Conservation (phyloP, 2,888 invertebrate genomes). For the Campaea margaritaria region DNA sequence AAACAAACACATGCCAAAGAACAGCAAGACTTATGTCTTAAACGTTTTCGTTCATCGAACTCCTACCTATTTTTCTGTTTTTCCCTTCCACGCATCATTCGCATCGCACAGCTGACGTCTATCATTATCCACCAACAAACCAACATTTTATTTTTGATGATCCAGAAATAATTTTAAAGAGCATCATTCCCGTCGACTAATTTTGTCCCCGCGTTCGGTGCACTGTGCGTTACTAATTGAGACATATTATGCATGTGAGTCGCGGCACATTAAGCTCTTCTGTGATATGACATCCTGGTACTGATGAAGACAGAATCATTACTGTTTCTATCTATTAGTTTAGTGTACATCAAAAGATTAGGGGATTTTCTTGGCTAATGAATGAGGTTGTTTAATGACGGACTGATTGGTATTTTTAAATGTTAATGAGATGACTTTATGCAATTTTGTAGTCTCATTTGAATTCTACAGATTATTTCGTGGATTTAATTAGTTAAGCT, state of each 20-base stretch:
- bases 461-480: not conserved
- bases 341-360: slow-evolving; percentile 28
- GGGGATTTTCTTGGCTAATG: slow-evolving; percentile 23
- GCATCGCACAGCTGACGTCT: slow-evolving; percentile 10
- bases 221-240: slow-evolving; percentile 73
- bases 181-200: slow-evolving; percentile 46
- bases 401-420: slow-evolving; percentile 22
- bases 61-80: not conserved
- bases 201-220: slow-evolving; percentile 60
- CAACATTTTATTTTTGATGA: slow-evolving; percentile 33
- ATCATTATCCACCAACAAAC: slow-evolving; percentile 10
- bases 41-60: not conserved
- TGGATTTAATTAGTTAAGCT: not conserved
- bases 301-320: slow-evolving; percentile 45
- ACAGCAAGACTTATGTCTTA: not conserved
- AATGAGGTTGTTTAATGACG: slow-evolving; percentile 21
- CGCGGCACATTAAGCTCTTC: slow-evolving; percentile 62
- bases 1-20: slow-evolving; percentile 15
- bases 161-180: slow-evolving; percentile 34
- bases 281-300: slow-evolving; percentile 47
- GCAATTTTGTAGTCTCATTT: not conserved
- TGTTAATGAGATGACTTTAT: slow-evolving; percentile 9
- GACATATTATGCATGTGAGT: slow-evolving; percentile 65
- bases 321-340: slow-evolving; percentile 42
- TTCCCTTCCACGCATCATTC: not conserved